These are phyloP conservation scores for Pterophyllum scalare DNA, from an alignment of 2,113 vertebrate genomes.

Conservation along the genomic window DNA sequence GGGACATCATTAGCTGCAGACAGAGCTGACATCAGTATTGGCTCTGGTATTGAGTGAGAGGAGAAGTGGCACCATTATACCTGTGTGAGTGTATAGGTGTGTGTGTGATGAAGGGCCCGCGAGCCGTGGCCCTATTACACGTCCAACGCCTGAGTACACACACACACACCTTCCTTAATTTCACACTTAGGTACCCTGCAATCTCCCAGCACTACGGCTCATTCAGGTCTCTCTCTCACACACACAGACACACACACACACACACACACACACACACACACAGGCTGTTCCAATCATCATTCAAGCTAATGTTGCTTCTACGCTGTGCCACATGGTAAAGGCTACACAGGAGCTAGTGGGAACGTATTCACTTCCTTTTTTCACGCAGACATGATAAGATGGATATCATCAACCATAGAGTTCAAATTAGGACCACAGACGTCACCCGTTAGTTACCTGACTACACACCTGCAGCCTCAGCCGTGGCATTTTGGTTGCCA, in stretches of 20 bases:
- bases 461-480: too few relatives aligned
- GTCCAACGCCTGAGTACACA: slow-evolving; percentile 64
- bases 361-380: neutral
- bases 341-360: neutral
- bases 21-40: slow-evolving; percentile 59
- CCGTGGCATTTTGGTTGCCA: too few relatives aligned
- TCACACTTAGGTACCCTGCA: slow-evolving; percentile 77
- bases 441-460: too few relatives aligned
- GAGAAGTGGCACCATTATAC: slow-evolving; percentile 57
- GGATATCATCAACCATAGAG: neutral
- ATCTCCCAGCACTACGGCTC: slow-evolving; percentile 57
- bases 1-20: slow-evolving; percentile 65
- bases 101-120: slow-evolving; percentile 30
- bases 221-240: neutral
- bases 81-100: slow-evolving; percentile 36
- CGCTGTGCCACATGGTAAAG: neutral
- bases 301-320: slow-evolving; percentile 22
- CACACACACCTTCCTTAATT: slow-evolving; percentile 74
- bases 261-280: neutral
- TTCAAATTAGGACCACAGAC: neutral
- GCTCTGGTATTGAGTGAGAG: slow-evolving; percentile 59
- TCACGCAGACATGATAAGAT: neutral
- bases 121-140: slow-evolving; percentile 53
- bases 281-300: slow-evolving; percentile 5
- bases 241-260: neutral